Conservation (phyloP, 2,797 vertebrate genomes). For the Arremon brunneinucha region DNA sequence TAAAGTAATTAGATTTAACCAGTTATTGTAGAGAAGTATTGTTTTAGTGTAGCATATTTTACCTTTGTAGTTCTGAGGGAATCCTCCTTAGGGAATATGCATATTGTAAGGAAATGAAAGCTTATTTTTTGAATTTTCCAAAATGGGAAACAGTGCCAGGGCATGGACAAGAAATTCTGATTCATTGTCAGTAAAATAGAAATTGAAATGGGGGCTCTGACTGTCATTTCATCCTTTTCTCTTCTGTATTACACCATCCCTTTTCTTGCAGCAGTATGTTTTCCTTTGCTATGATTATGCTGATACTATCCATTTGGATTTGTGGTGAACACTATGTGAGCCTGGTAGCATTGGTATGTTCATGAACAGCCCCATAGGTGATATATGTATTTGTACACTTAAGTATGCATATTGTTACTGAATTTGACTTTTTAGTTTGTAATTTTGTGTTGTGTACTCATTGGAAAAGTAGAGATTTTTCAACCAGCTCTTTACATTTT, state of each 20-base stretch:
- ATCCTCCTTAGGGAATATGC: not conserved
- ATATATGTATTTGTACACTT: not conserved
- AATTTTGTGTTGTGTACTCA: not conserved
- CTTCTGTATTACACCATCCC: not conserved
- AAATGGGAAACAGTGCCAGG: not conserved
- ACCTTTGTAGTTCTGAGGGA: not conserved
- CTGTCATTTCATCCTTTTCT: not conserved
- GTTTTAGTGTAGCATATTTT: not conserved
- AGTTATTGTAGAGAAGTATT: not conserved
- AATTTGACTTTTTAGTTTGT: not conserved
- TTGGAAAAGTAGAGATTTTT: not conserved
- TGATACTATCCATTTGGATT: not conserved
- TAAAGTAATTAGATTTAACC: not conserved
- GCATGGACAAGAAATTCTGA: not conserved
- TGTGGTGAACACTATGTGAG: not conserved
- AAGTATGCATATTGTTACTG: not conserved
- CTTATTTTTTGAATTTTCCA: not conserved
- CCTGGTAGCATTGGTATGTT: not conserved
- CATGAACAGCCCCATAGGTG: not conserved
- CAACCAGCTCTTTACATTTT: not conserved
- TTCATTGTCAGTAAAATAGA: not conserved
- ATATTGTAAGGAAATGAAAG: not conserved
- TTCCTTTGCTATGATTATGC: not conserved
- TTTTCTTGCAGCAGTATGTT: not conserved
- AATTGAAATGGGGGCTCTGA: not conserved